Evolutionary conservation across 2,797 vertebrate species (phyloP).

Genomic region (Rhadinocentrus ornatus): DNA sequence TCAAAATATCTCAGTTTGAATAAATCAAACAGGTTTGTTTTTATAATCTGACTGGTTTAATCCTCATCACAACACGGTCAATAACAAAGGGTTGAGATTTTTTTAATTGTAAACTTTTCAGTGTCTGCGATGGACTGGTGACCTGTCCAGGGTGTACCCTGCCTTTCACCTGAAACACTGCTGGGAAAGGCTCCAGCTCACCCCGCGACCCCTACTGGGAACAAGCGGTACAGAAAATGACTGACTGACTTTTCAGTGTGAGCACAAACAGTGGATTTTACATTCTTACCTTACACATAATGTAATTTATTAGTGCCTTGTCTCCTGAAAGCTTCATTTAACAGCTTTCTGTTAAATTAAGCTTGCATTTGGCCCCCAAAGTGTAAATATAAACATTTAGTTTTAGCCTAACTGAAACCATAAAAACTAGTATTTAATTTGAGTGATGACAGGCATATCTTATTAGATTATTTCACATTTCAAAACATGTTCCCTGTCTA

Average conservation of each 20-base stretch:
- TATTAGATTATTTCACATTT: not conserved
- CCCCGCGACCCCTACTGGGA: no score
- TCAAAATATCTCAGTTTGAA: not conserved
- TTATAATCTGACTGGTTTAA: not conserved
- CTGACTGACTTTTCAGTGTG: not conserved
- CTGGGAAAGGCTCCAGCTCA: no score
- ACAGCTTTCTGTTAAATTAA: not conserved
- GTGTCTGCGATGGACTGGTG: no score
- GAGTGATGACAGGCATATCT: not conserved
- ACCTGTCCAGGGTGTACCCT: no score
- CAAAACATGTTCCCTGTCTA: not conserved
- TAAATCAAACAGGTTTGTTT: not conserved
- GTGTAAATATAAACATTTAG: not conserved
- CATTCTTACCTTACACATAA: not conserved
- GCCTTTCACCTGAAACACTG: no score
- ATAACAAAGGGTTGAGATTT: no score
- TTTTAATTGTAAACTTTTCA: not conserved
- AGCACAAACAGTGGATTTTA: not conserved
- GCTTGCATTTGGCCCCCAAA: not conserved
- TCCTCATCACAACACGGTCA: not conserved
- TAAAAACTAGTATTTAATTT: not conserved
- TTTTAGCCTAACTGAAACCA: not conserved
- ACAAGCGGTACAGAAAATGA: no score
- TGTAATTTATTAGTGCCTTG: not conserved
- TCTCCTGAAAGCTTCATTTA: not conserved